These are phyloP conservation scores for Noctuana brunneofusca DNA, from an alignment of 2,888 invertebrate species.

Conservation along the genomic window DNA sequence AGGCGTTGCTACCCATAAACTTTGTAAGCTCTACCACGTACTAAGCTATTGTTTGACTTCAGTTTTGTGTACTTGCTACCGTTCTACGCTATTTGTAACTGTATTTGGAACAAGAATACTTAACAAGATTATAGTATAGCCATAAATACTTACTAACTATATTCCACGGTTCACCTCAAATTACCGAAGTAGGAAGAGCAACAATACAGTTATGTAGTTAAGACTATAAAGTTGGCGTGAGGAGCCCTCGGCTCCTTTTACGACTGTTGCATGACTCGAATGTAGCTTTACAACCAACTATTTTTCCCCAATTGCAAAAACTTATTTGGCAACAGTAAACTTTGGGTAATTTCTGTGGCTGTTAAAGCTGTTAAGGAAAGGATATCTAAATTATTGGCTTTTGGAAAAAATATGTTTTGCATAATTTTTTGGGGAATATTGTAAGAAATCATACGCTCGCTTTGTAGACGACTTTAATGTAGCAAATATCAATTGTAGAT, in stretches of 20 bases:
- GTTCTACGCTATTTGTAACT: too few species aligned
- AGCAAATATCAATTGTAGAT: neutral
- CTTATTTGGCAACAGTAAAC: constrained; percentile 2
- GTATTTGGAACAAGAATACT: too few species aligned
- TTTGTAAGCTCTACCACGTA: too few species aligned
- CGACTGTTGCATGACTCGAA: constrained; percentile 12
- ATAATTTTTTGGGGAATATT: too few species aligned
- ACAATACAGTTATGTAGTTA: constrained; percentile 24
- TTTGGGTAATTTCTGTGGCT: neutral
- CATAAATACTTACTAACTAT: too few species aligned
- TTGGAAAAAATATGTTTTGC: too few species aligned
- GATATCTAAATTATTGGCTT: neutral
- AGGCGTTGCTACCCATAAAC: too few species aligned
- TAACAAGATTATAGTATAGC: too few species aligned
- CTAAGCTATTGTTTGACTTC: too few species aligned
- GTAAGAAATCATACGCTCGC: too few species aligned
- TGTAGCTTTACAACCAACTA: constrained; percentile 13
- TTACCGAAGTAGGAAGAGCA: constrained; percentile 11
- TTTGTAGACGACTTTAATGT: too few species aligned
- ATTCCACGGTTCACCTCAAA: constrained; percentile 16
- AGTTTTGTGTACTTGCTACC: too few species aligned
- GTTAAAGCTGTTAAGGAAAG: neutral
- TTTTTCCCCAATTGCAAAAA: constrained; percentile 12
- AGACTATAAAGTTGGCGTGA: constrained; percentile 13
- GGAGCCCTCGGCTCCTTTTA: constrained; percentile 9